These are phyloP conservation scores for Tachina grossa DNA, from an alignment of 2,888 invertebrate genomes.

Conservation along the genomic window DNA sequence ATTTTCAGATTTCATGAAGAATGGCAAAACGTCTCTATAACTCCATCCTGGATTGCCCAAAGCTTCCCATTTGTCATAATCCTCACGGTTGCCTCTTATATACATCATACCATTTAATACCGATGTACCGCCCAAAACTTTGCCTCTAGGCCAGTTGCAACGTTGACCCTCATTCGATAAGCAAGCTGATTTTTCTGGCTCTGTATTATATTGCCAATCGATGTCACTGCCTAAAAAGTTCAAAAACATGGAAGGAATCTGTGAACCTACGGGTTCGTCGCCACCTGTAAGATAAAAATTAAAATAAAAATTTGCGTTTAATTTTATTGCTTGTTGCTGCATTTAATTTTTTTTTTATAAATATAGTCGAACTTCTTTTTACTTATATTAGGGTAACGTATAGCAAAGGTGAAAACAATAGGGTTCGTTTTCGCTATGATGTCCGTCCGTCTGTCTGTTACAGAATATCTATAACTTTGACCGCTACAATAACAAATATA, in stretches of 20 bases:
- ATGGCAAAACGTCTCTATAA: slow-evolving; percentile 94
- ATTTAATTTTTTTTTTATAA: not conserved
- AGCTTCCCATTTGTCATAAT: slow-evolving; percentile 94
- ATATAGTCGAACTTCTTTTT: no score
- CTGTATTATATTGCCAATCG: slow-evolving; percentile 94
- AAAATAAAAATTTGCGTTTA: not conserved
- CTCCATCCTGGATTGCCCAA: slow-evolving; percentile 95
- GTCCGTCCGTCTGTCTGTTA: no score
- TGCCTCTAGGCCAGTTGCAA: slow-evolving; percentile 94
- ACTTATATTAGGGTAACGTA: no score
- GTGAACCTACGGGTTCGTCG: slow-evolving; percentile 94
- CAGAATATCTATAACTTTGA: no score
- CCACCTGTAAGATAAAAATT: slow-evolving; percentile 84
- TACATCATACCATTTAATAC: slow-evolving; percentile 99
- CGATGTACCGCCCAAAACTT: slow-evolving; percentile 95
- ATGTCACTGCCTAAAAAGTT: slow-evolving; percentile 93
- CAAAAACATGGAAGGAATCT: slow-evolving; percentile 94
- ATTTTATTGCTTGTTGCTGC: not conserved
- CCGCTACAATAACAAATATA: no score
- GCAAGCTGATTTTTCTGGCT: slow-evolving; percentile 91
- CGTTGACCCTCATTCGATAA: slow-evolving; percentile 86
- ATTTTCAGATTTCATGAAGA: slow-evolving; percentile 93
- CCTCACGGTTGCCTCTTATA: slow-evolving; percentile 92
- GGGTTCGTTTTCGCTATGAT: no score
- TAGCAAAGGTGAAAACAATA: no score